Base-by-base conservation (phyloP, 2,888 invertebrate genomes). In the Rotaria magnacalcarata region DNA sequence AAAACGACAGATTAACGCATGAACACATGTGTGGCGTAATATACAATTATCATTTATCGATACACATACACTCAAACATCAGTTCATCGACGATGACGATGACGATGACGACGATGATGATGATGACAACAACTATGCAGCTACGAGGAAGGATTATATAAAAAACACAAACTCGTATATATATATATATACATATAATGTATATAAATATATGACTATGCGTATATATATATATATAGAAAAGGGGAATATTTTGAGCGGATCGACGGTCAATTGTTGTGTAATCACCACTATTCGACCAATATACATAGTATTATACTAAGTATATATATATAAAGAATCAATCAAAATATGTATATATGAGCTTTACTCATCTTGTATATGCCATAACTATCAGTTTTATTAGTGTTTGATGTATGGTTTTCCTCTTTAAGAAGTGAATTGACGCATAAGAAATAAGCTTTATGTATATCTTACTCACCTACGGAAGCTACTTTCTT, bases 31-130 rank as follows among this genome's bases (percentile, higher is more conserved):
- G 14, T 67, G 67, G 67, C 67, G 67, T 67, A 67, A 67, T 67
- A 67, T 41, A 67, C 67, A 67, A 67, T 67, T 41, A 67, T 67
- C 7, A 27, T 67, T 67, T 54, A 67, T 67, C 27, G 67, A 67
- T 67, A 67, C 67, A 27, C 19, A 34, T 54, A 19, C 14, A 67
- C 67, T 14, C 67, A 67, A 4, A 3, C 16, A 41, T 67, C 67
- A 14, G 67, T 67, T 67, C 67, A 67, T 34, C 41, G 19, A 54
- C 21, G 54, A 21, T 54, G 54, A 54, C 21, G 54, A 21, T 21
- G 67, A 67, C 19, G 34, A 16, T 34, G 60, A 60, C 27, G 34
- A 34, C 2, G 54, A 54, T 54, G 54, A 54, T 21, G 67, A 67
- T 41, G 34, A 16, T 24, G 67, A 67, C 34, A 27, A 41, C 67